Base-by-base conservation (phyloP, 1,140 invertebrate genomes). In the Cotesia vestalis region DNA sequence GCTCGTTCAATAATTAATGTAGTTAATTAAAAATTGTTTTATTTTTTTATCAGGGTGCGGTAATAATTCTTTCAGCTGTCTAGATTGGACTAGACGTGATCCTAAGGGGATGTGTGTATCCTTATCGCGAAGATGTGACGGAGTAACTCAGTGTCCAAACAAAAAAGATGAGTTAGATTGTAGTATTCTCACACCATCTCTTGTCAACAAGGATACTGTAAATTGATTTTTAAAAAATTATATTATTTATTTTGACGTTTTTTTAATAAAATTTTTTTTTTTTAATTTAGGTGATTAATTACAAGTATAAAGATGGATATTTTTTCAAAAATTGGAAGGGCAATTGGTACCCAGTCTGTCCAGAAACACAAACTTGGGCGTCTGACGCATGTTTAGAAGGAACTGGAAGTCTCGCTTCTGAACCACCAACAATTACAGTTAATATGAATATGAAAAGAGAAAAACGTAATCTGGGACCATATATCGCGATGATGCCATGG, bases 121-220 rank as follows among this genome's bases (percentile, higher is more conserved):
- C 53, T 57, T 57, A 8, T 57, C 53, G 4, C n/a, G 20, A 57
- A 57, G 53, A 57, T 57, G 53, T 20, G 53, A 57, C n/a, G 53
- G 53, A 57, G 12, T 57, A 57, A 57, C 5, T 17, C 53, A 57
- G 20, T 57, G 53, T n/a, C n/a, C n/a, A 14, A 57, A 57, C n/a
- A 20, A 20, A 57, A 57, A 20, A 57, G 53, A 57, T 6, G 53
- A 57, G 53, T 17, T 57, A 20, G 20, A 57, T 20, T 57, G 53
- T n/a, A 57, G 20, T 20, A 57, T 57, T 4, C 53, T 57, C 53
- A 57, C 53, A 57, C 40, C 6, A 46, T 46, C 40, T 46, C 11
- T 2, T 46, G 5, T 46, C 40, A 46, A 46, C 40, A 1, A 46
- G n/a, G 53, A 17, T 20, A 9, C n/a, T 57, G 20, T 57, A 57